These are phyloP conservation scores for Chaetophractus vellerosus DNA, from an alignment of 2,797 vertebrate species.

Conservation along the genomic window DNA sequence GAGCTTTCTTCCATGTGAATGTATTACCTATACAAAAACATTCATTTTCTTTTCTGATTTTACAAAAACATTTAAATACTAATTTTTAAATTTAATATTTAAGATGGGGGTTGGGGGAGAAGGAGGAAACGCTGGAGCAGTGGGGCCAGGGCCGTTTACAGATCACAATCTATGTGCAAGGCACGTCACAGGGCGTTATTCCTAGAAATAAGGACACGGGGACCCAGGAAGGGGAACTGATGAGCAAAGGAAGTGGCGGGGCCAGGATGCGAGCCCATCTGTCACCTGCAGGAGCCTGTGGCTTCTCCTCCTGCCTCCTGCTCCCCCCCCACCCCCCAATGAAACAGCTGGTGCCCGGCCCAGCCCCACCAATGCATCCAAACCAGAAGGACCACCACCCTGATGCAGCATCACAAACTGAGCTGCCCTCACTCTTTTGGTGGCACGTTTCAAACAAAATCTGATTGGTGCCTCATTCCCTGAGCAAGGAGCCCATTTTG, in stretches of 20 bases:
- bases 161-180: neutral
- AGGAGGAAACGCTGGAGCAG: neutral
- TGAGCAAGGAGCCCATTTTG: neutral
- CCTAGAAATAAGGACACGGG: neutral
- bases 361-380: neutral
- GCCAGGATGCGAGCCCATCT: too few relatives aligned
- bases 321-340: neutral
- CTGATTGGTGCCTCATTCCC: neutral
- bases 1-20: neutral
- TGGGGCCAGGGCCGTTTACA: neutral
- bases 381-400: neutral
- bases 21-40: neutral
- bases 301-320: neutral
- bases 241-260: neutral
- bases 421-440: neutral
- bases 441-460: neutral
- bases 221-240: neutral
- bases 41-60: too few relatives aligned
- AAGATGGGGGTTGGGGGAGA: neutral
- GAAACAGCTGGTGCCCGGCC: neutral
- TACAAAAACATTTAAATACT: neutral
- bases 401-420: neutral
- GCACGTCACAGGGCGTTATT: neutral
- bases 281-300: too few relatives aligned
- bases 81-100: neutral